Base-by-base conservation (phyloP, 2,113 vertebrate species). In the Myotis brandtii region DNA sequence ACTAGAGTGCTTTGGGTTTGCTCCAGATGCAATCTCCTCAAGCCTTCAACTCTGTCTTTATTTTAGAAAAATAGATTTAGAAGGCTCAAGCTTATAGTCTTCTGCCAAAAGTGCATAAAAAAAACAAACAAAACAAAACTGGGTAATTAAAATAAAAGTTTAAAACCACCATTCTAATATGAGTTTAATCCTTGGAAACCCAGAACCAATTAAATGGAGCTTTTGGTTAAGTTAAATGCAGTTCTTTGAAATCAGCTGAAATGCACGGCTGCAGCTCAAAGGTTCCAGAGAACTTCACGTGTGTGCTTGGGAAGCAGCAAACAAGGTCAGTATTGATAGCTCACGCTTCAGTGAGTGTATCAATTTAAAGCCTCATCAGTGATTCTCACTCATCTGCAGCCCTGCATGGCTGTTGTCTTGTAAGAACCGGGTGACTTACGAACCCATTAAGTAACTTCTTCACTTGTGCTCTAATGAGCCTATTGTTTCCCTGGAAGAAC, bases 331-430 rank as follows among this genome's bases (percentile, higher is more conserved):
- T 98, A 97, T 97, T 96, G 95, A 97, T 97, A 94, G 96, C 96
- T 94, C 94, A 97, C 79, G 96, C 96, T 97, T 95, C 96, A 97
- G 95, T 95, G 96, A 91, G 82, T 95, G 46, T 98, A 96, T 97
- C 96, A 97, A 97, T 98, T 98, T 97, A 97, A 97, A 95, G 94
- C 96, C 96, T 97, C 96, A 95, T 97, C 97, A 96, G 97, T 96
- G 95, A 97, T 95, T 94, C 96, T 96, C 96, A 93, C 96, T 96
- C 94, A 97, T 95, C 95, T 91, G 96, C 95, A 97, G 94, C 86
- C 80, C 92, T 79, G 93, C 79, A 56, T 89, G 93, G 94, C 89
- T 94, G 94, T 84, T 97, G 97, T 96, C 95, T 95, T 93, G 56
- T 94, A 96, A 86, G 95, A 94, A 48, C 18, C 0, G 70, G 93